phyloP scores from a whole-genome alignment of 2,888 invertebrate species.

The Spilosoma lubricipeda region DNA sequence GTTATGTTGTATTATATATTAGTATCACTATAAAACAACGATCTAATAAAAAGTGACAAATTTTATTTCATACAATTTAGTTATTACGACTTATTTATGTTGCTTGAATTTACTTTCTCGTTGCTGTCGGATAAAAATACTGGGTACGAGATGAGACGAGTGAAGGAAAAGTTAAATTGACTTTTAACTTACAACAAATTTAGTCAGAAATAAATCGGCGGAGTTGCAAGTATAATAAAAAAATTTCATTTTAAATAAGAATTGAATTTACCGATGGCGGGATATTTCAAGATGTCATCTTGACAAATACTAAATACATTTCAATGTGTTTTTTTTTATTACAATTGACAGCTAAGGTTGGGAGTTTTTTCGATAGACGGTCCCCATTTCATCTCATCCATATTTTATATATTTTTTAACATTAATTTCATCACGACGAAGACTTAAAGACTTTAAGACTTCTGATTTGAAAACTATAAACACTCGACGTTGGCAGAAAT shows the following conservation, averaged over 20 bases:
- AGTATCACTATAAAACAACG: neutral
- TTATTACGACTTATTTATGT: neutral
- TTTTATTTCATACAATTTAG: neutral
- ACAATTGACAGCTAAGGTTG: neutral
- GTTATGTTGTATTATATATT: too few relatives aligned
- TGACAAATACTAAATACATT: neutral
- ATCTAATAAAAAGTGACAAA: neutral
- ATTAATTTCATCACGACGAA: too few relatives aligned
- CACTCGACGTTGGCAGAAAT: too few relatives aligned
- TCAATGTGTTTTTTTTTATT: neutral
- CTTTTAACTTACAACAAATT: constrained; percentile 1
- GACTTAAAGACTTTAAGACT: too few relatives aligned
- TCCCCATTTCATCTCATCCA: too few relatives aligned
- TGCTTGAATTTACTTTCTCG: neutral
- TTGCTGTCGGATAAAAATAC: neutral
- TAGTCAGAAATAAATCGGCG: neutral
- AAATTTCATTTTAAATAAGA: neutral
- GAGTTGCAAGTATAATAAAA: neutral
- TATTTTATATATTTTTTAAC: too few relatives aligned
- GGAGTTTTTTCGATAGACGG: too few relatives aligned
- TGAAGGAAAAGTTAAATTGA: neutral
- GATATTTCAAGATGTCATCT: neutral
- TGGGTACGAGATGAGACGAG: neutral
- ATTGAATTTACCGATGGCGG: neutral
- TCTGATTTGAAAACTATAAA: too few relatives aligned